phyloP scores from a whole-genome alignment of 2,797 vertebrate genomes.

The Acrocephalus scirpaceus region DNA sequence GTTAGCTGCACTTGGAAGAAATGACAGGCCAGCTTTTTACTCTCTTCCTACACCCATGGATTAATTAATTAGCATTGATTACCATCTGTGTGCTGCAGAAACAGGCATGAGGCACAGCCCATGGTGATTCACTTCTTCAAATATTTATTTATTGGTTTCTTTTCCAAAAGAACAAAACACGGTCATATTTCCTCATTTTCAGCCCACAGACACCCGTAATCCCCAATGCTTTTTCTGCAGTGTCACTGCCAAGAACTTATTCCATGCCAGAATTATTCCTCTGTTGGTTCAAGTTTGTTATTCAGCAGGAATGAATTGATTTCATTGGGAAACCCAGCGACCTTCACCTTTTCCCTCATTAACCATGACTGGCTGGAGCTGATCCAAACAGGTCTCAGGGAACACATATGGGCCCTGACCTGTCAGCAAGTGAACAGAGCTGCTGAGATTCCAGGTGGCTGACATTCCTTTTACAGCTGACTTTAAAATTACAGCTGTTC shows the following conservation, averaged over 20 bases:
- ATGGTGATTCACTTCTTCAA: neutral
- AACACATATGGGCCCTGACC: neutral
- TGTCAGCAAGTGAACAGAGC: neutral
- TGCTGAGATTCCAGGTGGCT: neutral
- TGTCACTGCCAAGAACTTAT: neutral
- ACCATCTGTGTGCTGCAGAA: neutral
- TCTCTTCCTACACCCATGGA: too few relatives aligned
- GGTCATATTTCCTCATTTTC: neutral
- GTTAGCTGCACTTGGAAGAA: too few relatives aligned
- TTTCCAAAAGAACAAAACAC: neutral
- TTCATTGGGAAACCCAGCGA: neutral
- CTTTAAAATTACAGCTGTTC: neutral
- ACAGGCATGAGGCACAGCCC: neutral
- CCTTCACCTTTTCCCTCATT: neutral
- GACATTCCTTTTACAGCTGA: neutral
- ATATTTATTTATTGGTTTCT: neutral
- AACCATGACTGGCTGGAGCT: neutral
- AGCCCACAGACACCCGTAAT: neutral
- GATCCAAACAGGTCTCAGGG: neutral
- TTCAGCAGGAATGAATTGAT: neutral
- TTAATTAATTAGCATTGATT: neutral
- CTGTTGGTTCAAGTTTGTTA: neutral
- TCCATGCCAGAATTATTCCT: neutral
- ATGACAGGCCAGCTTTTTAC: too few relatives aligned
- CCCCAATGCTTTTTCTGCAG: neutral